phyloP scores from a whole-genome alignment of 2,113 vertebrate species.

The Pteruthius melanotis region DNA sequence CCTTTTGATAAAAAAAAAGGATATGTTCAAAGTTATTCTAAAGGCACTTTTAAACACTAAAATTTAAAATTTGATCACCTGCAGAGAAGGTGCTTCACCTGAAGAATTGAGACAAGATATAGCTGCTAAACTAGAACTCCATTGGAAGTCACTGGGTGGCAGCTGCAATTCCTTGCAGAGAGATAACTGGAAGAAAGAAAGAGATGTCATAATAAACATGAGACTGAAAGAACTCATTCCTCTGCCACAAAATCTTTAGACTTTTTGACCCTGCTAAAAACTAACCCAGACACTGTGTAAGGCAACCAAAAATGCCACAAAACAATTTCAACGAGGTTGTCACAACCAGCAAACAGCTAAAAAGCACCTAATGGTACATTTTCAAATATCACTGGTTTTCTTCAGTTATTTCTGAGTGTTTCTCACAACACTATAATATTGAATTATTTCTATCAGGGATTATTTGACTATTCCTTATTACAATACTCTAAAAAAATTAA shows the following conservation, averaged over 20 bases:
- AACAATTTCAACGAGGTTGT: neutral
- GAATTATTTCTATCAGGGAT: neutral
- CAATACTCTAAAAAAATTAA: neutral
- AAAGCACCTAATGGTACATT: neutral
- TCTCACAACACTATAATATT: neutral
- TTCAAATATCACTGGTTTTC: neutral
- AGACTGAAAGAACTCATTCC: neutral
- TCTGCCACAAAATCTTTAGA: neutral
- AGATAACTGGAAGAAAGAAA: slow-evolving; percentile 75
- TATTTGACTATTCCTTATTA: neutral
- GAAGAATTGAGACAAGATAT: slow-evolving; percentile 69
- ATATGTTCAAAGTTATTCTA: neutral
- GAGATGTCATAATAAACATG: neutral
- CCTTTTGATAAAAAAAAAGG: neutral
- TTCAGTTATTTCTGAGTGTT: neutral
- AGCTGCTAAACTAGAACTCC: slow-evolving; percentile 83
- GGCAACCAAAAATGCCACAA: neutral
- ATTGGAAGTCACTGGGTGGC: slow-evolving; percentile 80
- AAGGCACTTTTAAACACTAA: neutral
- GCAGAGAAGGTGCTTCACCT: slow-evolving; percentile 77
- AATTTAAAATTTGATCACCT: slow-evolving; percentile 66
- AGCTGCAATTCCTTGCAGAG: slow-evolving; percentile 94
- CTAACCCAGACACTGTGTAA: neutral
- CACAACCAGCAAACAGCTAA: neutral
- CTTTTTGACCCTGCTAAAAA: neutral